Base-by-base conservation (phyloP, 2,888 invertebrate genomes). In the Arctia plantaginis region DNA sequence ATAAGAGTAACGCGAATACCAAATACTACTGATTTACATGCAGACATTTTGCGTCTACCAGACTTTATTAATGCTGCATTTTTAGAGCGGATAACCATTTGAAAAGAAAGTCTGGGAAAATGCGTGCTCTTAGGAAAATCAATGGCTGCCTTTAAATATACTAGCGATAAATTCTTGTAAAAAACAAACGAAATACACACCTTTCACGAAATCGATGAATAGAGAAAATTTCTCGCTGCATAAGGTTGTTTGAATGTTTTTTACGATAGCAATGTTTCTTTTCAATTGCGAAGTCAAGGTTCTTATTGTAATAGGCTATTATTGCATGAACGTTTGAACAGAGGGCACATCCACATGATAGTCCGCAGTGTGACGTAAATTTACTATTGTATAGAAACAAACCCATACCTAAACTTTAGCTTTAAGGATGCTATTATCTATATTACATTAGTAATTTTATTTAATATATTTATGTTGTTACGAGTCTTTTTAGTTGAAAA, bases 221-320 rank as follows among this genome's bases (percentile, higher is more conserved):
- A 67, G 35, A 77, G 73, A 77, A 72, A 80, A 81, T 73, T 77
- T 78, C 71, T 70, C 44, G 74, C 75, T 75, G 76, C 72, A 65
- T 70, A 59, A 51, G 64, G 27, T 67, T 76, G 33, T 66, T 81
- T 75, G 66, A n/a, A 68, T 71, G 66, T 71, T 72, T 83, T 89
- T 89, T 91, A 91, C 88, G 90, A 89, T 88, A 82, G 81, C 81
- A 86, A 90, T 89, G 85, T 92, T 87, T 85, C 87, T 90, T 92
- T 90, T 90, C 91, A 88, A 90, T 88, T 83, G 84, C 80, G 84
- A 86, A 87, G 86, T 87, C 92, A 92, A 93, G 92, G 92, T 87
- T 85, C 74, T 82, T 80, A 83, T 85, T 86, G 76, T 89, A 90
- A 88, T 90, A 87, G 88, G 85, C 80, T 86, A 86, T 87, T 88